Evolutionary conservation across 2,113 vertebrate genomes (phyloP).

Genomic region (Micronisus gabar): DNA sequence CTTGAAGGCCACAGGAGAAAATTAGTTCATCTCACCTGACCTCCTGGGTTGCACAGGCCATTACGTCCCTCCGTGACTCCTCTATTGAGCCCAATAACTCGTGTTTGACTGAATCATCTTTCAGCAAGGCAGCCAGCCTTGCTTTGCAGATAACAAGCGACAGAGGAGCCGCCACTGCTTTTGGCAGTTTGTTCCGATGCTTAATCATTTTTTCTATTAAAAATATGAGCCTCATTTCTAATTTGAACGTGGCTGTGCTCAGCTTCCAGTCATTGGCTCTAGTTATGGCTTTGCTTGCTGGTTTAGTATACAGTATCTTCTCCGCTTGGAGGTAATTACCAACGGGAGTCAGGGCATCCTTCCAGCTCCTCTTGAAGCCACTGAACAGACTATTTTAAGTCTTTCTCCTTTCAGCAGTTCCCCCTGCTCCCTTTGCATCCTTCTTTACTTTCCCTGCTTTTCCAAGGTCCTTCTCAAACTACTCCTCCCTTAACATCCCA

Average conservation of each 20-base stretch:
- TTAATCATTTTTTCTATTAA: conserved; percentile 67
- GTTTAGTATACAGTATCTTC: conserved; percentile 13
- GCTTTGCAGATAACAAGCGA: conserved; percentile 38
- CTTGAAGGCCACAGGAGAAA: conserved; percentile 25
- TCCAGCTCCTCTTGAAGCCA: conserved; percentile 22
- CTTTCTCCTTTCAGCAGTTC: not conserved
- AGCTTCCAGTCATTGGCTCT: conserved; percentile 29
- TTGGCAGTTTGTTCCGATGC: conserved; percentile 36
- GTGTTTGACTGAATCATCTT: conserved; percentile 29
- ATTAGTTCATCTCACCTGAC: conserved; percentile 56
- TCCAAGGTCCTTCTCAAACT: not conserved
- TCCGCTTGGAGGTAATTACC: conserved; percentile 1
- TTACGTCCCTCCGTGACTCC: conserved; percentile 2
- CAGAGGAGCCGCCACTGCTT: conserved; percentile 1
- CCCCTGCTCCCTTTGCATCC: not conserved
- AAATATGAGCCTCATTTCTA: conserved; percentile 53
- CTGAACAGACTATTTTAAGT: conserved; percentile 5
- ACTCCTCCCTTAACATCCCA: not conserved
- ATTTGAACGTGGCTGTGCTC: conserved; percentile 22
- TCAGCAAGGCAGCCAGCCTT: conserved; percentile 49
- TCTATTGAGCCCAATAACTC: conserved; percentile 39
- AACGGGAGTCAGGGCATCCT: conserved; percentile 5
- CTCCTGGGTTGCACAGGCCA: conserved; percentile 39
- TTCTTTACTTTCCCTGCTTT: not conserved
- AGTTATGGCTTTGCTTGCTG: conserved; percentile 28